These are phyloP conservation scores for Mesaphorura yosii DNA, from an alignment of 1,140 invertebrate genomes.

Conservation along the genomic window DNA sequence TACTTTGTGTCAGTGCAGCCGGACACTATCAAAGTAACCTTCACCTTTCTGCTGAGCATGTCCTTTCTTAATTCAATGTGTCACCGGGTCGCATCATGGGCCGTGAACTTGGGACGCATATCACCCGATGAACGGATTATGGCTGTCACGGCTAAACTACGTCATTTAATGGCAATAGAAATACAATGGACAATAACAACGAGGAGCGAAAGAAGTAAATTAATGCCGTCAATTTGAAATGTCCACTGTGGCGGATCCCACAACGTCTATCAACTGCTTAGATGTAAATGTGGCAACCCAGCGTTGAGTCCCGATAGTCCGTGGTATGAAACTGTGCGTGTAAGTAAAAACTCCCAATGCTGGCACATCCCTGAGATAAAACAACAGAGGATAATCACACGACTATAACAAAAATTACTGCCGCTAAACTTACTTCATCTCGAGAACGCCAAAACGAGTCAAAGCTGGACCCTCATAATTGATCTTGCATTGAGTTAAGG, in stretches of 20 bases:
- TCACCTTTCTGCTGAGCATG: too few relatives aligned
- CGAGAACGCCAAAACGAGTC: conserved; percentile 44
- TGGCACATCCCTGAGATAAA: conserved; percentile 42
- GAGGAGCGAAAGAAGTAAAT: too few relatives aligned
- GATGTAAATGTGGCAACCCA: conserved; percentile 55
- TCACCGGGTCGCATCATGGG: too few relatives aligned
- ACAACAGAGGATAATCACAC: neutral
- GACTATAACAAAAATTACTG: neutral
- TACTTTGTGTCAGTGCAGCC: too few relatives aligned
- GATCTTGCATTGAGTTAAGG: conserved; percentile 51
- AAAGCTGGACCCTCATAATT: conserved; percentile 55
- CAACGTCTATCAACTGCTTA: conserved; percentile 51
- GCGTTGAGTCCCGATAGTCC: conserved; percentile 41
- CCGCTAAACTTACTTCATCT: conserved; percentile 36
- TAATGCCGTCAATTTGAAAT: conserved; percentile 31
- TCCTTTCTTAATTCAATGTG: too few relatives aligned
- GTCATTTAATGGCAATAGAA: neutral
- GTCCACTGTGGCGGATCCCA: conserved; percentile 45
- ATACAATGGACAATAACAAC: too few relatives aligned
- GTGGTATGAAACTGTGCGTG: conserved; percentile 45
- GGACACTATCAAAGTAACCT: too few relatives aligned
- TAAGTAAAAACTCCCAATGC: conserved; percentile 42
- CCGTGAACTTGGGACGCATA: too few relatives aligned
- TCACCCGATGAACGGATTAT: too few relatives aligned
- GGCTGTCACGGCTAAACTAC: too few relatives aligned